A percentile compares a stretch with the other conserved stretches of the same genome.
Evolutionary conservation across 2,797 vertebrate species (phyloP).

Genomic region (Oreochromis mossambicus): DNA sequence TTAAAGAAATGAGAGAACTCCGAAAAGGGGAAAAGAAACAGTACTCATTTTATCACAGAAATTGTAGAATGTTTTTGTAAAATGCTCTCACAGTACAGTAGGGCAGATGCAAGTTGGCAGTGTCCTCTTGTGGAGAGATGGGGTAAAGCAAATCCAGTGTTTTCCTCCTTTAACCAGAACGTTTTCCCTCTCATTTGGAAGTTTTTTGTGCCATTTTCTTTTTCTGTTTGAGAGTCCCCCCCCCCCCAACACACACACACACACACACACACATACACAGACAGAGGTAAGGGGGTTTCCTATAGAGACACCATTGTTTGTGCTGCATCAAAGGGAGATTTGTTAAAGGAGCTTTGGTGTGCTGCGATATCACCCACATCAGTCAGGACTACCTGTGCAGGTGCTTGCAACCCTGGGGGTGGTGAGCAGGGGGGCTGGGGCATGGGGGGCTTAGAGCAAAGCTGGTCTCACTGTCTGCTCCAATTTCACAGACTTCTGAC

Average conservation of each 20-base stretch:
- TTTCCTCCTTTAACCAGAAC: not conserved
- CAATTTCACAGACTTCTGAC: conserved; percentile 58
- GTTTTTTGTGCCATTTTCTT: not conserved
- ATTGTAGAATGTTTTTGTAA: not conserved
- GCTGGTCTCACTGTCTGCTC: conserved; percentile 40
- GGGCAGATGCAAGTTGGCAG: conserved; percentile 22
- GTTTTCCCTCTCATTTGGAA: not conserved
- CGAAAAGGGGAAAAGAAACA: not conserved
- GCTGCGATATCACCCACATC: conserved; percentile 72
- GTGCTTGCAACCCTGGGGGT: conserved; percentile 51
- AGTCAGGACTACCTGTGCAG: conserved; percentile 67
- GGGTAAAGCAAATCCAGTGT: not conserved
- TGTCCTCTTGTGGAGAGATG: conserved; percentile 68
- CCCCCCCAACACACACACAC: not conserved
- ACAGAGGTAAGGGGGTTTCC: conserved; percentile 32
- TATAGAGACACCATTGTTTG: conserved; percentile 77
- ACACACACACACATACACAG: not conserved
- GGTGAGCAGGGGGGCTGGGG: not conserved
- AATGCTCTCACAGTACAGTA: not conserved
- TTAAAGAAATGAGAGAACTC: accelerated
- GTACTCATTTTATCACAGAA: accelerated
- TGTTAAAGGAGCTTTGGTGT: conserved; percentile 69
- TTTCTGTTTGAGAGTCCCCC: not conserved
- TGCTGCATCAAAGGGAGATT: conserved; percentile 74
- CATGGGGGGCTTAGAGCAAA: not conserved